Percentiles rank a stretch among this genome's conserved stretches.
These are phyloP conservation scores for Tetranychus cinnabarinus DNA, from an alignment of 1,140 invertebrate genomes.

Conservation along the genomic window DNA sequence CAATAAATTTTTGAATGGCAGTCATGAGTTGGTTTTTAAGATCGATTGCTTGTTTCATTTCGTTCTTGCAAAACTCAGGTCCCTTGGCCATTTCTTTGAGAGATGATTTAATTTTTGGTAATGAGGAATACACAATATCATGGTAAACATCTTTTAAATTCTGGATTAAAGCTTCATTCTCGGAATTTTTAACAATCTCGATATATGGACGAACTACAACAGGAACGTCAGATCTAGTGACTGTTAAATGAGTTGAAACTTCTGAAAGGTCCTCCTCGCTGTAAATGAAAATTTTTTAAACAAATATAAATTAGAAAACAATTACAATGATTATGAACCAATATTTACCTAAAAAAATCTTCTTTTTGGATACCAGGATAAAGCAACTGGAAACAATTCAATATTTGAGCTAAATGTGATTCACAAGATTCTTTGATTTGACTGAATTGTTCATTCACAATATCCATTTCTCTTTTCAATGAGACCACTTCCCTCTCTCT, in stretches of 20 bases:
- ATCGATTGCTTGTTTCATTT: constrained; percentile 15
- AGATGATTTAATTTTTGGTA: constrained; percentile 12
- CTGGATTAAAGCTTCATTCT: constrained; percentile 13
- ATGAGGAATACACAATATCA: constrained; percentile 12
- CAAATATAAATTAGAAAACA: too few relatives aligned
- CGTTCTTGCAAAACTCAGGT: neutral
- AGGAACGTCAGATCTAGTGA: neutral
- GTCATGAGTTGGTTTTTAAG: constrained; percentile 6
- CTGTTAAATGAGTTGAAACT: too few relatives aligned
- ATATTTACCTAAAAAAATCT: neutral
- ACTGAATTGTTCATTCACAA: constrained; percentile 5
- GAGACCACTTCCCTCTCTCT: constrained; percentile 14
- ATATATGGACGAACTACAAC: neutral
- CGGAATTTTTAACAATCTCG: constrained; percentile 1
- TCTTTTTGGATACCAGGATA: constrained; percentile 16
- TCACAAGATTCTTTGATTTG: constrained; percentile 8
- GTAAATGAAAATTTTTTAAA: too few relatives aligned
- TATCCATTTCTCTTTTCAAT: constrained; percentile 15
- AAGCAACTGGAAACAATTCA: constrained; percentile 22
- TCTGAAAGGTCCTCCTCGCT: too few relatives aligned
- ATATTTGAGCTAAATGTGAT: constrained; percentile 17
- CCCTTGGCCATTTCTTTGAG: constrained; percentile 1
- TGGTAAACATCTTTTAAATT: constrained; percentile 15
- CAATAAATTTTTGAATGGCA: constrained; percentile 2
- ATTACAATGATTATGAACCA: too few relatives aligned